Evolutionary conservation across 2,797 vertebrate species (phyloP).

Genomic region (Halcyon smyrnensis): DNA sequence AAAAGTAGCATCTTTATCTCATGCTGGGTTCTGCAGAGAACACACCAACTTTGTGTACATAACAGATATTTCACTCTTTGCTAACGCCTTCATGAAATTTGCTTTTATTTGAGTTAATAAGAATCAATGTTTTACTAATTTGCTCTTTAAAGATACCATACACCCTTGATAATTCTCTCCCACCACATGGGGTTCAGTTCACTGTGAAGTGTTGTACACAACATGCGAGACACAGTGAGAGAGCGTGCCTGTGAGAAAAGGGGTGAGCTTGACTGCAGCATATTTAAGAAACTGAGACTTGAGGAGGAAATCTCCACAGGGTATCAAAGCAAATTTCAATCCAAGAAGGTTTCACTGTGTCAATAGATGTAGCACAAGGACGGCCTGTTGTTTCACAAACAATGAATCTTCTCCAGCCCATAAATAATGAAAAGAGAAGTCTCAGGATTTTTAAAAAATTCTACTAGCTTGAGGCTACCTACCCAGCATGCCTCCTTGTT

Average conservation of each 20-base stretch:
- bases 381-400: constrained; percentile 60
- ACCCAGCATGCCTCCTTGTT: constrained; percentile 71
- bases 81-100: not conserved
- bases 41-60: not conserved
- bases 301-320: not conserved
- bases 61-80: not conserved
- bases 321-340: constrained; percentile 52
- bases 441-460: constrained; percentile 56
- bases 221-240: fast-evolving
- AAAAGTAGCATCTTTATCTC: not conserved
- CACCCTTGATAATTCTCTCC: constrained; percentile 16
- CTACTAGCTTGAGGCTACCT: constrained; percentile 61
- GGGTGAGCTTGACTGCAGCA: not conserved
- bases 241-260: not conserved
- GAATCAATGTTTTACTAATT: constrained; percentile 42
- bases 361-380: not conserved
- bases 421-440: constrained; percentile 70
- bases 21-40: not conserved
- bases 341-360: constrained; percentile 26
- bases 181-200: not conserved
- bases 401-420: constrained; percentile 55
- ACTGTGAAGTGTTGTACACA: not conserved
- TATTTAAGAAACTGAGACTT: constrained; percentile 12
- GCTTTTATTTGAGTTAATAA: constrained; percentile 23
- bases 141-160: constrained; percentile 13